Conservation (phyloP, 2,888 invertebrate genomes). For the Diachrysia chrysitis region DNA sequence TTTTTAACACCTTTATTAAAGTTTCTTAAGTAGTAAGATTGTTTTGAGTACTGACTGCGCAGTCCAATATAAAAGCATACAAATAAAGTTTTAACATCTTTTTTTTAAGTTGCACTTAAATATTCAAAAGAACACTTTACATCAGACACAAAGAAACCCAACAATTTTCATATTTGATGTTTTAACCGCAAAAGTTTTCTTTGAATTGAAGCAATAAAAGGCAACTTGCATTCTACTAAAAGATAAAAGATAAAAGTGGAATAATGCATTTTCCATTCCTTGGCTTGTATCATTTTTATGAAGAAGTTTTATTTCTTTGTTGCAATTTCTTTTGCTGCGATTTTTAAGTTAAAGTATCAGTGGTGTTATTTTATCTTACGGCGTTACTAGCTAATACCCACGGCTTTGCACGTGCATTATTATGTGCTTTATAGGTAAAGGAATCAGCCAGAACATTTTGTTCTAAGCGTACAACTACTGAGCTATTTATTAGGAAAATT, state of each 20-base stretch:
- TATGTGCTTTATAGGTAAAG: too few relatives aligned
- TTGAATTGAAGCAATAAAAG: conserved; percentile 41
- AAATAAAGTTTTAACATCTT: conserved; percentile 16
- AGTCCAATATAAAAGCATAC: conserved; percentile 3
- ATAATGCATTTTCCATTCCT: conserved; percentile 18
- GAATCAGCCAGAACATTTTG: too few relatives aligned
- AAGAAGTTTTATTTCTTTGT: conserved; percentile 40
- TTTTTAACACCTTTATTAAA: too few relatives aligned
- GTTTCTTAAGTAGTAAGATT: too few relatives aligned
- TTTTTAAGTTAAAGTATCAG: background rate
- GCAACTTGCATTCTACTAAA: conserved; percentile 31
- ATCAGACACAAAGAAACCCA: conserved; percentile 32
- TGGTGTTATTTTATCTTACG: background rate
- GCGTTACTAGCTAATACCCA: background rate
- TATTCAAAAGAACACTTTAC: conserved; percentile 44
- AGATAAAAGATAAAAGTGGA: conserved; percentile 19
- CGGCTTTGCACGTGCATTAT: too few relatives aligned
- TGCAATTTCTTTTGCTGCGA: conserved; percentile 19
- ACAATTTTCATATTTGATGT: conserved; percentile 33
- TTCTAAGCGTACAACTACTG: too few relatives aligned
- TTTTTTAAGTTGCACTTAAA: conserved; percentile 29
- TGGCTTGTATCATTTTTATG: conserved; percentile 37
- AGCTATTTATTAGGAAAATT: too few relatives aligned
- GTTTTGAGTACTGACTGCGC: conserved; percentile 11
- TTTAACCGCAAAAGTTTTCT: conserved; percentile 38